phyloP scores from a whole-genome alignment of 2,797 vertebrate species.

The Enteromius trimaculatus region DNA sequence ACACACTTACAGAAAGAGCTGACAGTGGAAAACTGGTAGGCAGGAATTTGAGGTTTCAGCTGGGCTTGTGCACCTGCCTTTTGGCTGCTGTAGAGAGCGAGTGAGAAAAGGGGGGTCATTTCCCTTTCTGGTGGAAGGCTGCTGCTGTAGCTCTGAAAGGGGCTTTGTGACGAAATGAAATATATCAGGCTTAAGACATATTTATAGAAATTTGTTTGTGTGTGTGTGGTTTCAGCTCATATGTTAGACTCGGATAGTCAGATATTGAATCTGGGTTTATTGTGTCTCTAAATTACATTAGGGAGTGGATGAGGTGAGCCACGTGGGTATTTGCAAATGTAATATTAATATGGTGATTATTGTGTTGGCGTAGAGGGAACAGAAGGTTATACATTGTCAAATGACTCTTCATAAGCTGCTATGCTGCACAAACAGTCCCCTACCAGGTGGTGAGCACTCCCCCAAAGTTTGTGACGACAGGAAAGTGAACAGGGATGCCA shows the following conservation, averaged over 20 bases:
- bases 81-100: slow-evolving; percentile 48
- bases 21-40: slow-evolving; percentile 64
- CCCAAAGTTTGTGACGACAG: slow-evolving; percentile 8
- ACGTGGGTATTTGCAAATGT: slow-evolving; percentile 10
- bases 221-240: background rate
- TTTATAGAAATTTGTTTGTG: background rate
- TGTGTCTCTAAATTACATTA: slow-evolving; percentile 23
- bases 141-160: slow-evolving; percentile 62
- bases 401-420: slow-evolving; percentile 44
- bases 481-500: slow-evolving; percentile 37
- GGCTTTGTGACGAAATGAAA: slow-evolving; percentile 70
- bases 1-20: slow-evolving; percentile 62
- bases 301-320: background rate
- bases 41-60: slow-evolving; percentile 60
- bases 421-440: slow-evolving; percentile 1
- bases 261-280: slow-evolving; percentile 8
- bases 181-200: slow-evolving; percentile 21
- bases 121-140: slow-evolving; percentile 58
- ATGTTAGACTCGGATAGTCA: background rate
- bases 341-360: slow-evolving; percentile 57
- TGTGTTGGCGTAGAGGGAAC: slow-evolving; percentile 23
- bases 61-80: slow-evolving; percentile 62
- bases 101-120: slow-evolving; percentile 54
- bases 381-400: slow-evolving; percentile 39
- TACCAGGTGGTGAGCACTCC: slow-evolving; percentile 32